These are phyloP conservation scores for Laodelphax striatellus DNA, from an alignment of 1,140 invertebrate genomes.

Conservation along the genomic window DNA sequence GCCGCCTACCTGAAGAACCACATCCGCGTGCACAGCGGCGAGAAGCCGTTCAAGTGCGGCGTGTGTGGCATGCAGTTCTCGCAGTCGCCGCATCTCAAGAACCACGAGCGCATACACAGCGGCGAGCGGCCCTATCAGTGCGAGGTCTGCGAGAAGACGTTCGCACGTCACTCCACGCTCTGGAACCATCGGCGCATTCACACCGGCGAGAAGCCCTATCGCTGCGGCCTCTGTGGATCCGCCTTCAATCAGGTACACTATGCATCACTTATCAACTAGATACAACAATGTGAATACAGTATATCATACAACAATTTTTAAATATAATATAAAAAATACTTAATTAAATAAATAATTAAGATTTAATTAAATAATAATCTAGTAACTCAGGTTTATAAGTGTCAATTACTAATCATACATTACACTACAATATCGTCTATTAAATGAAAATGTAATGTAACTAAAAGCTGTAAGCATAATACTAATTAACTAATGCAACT, in stretches of 20 bases:
- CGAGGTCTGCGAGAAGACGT: conserved; percentile 83
- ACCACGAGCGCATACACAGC: conserved; percentile 85
- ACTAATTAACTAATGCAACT: too few relatives aligned
- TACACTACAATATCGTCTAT: too few relatives aligned
- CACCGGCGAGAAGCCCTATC: conserved; percentile 82
- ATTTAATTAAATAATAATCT: too few relatives aligned
- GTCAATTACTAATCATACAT: too few relatives aligned
- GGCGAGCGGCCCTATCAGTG: conserved; percentile 83
- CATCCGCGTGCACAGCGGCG: conserved; percentile 63
- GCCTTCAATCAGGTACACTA: conserved; percentile 55
- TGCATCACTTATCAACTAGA: neutral
- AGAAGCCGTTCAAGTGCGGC: conserved; percentile 77
- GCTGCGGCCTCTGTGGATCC: conserved; percentile 70
- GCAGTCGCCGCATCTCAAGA: conserved; percentile 77
- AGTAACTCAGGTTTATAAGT: too few relatives aligned
- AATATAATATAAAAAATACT: too few relatives aligned
- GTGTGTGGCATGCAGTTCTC: conserved; percentile 82
- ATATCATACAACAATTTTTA: too few relatives aligned
- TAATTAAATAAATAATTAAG: too few relatives aligned
- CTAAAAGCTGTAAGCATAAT: too few relatives aligned
- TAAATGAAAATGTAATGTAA: too few relatives aligned
- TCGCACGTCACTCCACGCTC: conserved; percentile 70
- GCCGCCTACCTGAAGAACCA: conserved; percentile 87
- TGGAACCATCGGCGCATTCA: conserved; percentile 92
- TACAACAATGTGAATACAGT: too few relatives aligned